These are phyloP conservation scores for Chironomus riparius DNA, from an alignment of 2,888 invertebrate species.

Conservation along the genomic window DNA sequence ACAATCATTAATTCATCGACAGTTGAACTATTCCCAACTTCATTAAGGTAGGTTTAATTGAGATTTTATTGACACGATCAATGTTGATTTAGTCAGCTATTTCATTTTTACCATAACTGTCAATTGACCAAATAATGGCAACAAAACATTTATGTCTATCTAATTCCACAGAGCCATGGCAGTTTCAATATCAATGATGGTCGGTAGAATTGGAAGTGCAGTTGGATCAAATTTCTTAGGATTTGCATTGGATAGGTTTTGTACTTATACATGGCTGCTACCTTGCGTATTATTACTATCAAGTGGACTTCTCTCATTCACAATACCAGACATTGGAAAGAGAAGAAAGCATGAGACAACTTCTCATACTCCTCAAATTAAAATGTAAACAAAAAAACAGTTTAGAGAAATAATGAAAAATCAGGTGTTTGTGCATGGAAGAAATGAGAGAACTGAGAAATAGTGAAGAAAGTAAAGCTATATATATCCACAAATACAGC, in stretches of 20 bases:
- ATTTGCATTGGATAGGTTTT: conserved; percentile 37
- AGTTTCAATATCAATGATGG: conserved; percentile 42
- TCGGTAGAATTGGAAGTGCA: conserved; percentile 41
- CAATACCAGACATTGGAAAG: conserved; percentile 15
- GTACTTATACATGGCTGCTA: conserved; percentile 29
- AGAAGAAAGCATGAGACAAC: background rate
- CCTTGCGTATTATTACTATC: background rate
- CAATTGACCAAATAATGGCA: too few relatives aligned
- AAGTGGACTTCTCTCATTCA: background rate
- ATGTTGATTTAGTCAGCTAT: too few relatives aligned
- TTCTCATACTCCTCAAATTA: too few relatives aligned
- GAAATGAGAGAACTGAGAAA: background rate
- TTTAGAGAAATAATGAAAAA: too few relatives aligned
- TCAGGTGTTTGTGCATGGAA: too few relatives aligned
- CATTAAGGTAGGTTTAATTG: conserved; percentile 34
- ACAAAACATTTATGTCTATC: too few relatives aligned
- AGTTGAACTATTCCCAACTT: conserved; percentile 38
- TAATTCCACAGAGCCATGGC: conserved; percentile 39
- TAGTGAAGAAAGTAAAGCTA: background rate
- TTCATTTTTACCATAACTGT: too few relatives aligned
- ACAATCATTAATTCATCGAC: conserved; percentile 37
- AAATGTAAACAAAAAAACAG: too few relatives aligned
- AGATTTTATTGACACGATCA: background rate
- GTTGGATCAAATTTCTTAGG: conserved; percentile 39
- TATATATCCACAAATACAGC: background rate